Conservation (phyloP, 2,797 vertebrate species). For the Chelon labrosus region DNA sequence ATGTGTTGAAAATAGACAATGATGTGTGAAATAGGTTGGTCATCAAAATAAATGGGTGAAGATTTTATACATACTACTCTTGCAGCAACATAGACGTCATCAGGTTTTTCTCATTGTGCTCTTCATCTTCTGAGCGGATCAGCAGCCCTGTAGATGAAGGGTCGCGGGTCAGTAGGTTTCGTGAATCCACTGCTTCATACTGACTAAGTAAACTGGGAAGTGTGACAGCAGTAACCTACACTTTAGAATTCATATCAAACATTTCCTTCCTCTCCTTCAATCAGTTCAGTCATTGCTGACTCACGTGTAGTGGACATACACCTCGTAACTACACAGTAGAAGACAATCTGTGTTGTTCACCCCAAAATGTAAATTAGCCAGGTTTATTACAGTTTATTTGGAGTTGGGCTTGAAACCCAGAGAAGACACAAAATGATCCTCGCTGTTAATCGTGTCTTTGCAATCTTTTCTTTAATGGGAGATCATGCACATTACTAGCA, state of each 20-base stretch:
- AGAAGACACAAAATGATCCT: neutral
- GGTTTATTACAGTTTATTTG: neutral
- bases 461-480: neutral
- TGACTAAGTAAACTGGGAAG: neutral
- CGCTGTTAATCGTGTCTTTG: neutral
- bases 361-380: neutral
- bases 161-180: slow-evolving; percentile 14
- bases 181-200: slow-evolving; percentile 10
- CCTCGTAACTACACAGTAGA: neutral
- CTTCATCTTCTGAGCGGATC: slow-evolving; percentile 28
- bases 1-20: no score
- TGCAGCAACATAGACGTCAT: slow-evolving; percentile 44
- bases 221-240: no score
- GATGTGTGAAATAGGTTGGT: no score
- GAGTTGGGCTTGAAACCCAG: neutral
- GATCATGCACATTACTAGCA: neutral
- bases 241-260: neutral
- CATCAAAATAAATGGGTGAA: neutral
- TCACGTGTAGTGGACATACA: neutral
- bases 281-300: neutral
- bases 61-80: slow-evolving; percentile 4
- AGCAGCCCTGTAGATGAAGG: slow-evolving; percentile 25
- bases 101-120: slow-evolving; percentile 34
- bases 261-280: neutral
- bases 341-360: neutral